These are phyloP conservation scores for Magallana nippona DNA, from an alignment of 2,888 invertebrate genomes.

Conservation along the genomic window DNA sequence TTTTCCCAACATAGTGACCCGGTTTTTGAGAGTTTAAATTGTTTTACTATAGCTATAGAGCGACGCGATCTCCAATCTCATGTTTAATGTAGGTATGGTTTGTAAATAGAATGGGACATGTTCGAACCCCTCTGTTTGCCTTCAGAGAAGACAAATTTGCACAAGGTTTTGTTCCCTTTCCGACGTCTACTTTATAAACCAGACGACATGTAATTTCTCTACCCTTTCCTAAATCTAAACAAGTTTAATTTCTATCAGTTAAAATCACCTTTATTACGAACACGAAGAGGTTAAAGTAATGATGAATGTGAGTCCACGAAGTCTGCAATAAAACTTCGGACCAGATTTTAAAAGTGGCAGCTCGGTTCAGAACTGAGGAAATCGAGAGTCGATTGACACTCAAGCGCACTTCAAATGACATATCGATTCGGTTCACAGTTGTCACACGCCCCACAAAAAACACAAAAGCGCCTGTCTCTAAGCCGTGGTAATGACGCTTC, in stretches of 20 bases:
- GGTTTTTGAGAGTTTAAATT: neutral
- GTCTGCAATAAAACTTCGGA: neutral
- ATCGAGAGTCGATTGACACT: neutral
- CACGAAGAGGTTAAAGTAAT: too few species aligned
- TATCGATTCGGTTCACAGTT: constrained; percentile 1
- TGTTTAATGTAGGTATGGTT: neutral
- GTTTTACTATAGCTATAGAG: neutral
- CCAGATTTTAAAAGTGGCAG: neutral
- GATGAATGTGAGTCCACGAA: too few species aligned
- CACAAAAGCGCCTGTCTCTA: constrained; percentile 3
- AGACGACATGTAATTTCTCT: too few species aligned
- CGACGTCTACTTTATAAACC: too few species aligned
- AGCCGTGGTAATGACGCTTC: neutral
- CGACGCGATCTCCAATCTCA: neutral
- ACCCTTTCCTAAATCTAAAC: too few species aligned
- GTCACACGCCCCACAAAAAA: neutral
- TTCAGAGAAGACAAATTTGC: neutral
- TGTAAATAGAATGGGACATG: constrained; percentile 1
- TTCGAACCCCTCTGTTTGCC: neutral
- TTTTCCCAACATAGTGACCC: neutral
- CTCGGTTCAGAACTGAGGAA: neutral
- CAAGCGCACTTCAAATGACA: constrained; percentile 17
- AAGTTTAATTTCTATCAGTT: too few species aligned
- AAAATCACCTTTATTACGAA: too few species aligned
- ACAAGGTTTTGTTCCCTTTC: neutral